Base-by-base conservation (phyloP, 2,113 vertebrate species). In the Hippoglossus stenolepis region DNA sequence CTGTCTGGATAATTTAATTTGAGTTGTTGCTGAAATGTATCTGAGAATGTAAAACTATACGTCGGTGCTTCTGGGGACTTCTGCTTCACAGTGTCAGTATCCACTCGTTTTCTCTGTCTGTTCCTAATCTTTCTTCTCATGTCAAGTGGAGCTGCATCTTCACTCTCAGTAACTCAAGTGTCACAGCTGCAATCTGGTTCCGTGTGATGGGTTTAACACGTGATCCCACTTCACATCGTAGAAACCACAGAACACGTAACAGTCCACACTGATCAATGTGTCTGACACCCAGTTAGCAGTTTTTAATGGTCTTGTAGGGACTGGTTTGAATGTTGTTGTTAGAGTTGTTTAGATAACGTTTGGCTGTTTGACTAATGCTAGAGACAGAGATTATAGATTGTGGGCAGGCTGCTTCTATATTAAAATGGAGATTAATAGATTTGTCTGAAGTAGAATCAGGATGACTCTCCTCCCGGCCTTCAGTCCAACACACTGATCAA, bases 321-420 rank as follows among this genome's bases (percentile, higher is more conserved):
- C 35, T 67, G 17, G n/a, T 20, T 26, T 62, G 66, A 80, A 80
- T 56, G 67, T 79, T 64, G 21, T 15, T 23, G 45, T 26, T 23
- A 21, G 35, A 53, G 45, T 26, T 12, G 23, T 47, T 43, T 12
- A 11, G 11, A 3, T 13, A 12, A 43, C 2, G 12, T 43, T 40
- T 40, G 9, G 9, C 38, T 14, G 15, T 24, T n/a, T 49, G n/a
- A 65, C 43, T 28, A 9, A 57, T 13, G 20, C 35, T 31, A 49
- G 54, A 76, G 85, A 85, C 13, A 54, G 51, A 51, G 47, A 20
- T 51, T 20, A 51, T 18, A 51, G 18, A 18, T 51, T 15, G 4
- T 45, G 14, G 43, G 43, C 4, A 4, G 49, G 18, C 18, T 17
- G 4, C 49, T 20, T 20, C 49, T 51, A 1, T 51, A n/a, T 20